Evolutionary conservation across 2,888 invertebrate species (phyloP).

Genomic region (Brenthis hecate): DNA sequence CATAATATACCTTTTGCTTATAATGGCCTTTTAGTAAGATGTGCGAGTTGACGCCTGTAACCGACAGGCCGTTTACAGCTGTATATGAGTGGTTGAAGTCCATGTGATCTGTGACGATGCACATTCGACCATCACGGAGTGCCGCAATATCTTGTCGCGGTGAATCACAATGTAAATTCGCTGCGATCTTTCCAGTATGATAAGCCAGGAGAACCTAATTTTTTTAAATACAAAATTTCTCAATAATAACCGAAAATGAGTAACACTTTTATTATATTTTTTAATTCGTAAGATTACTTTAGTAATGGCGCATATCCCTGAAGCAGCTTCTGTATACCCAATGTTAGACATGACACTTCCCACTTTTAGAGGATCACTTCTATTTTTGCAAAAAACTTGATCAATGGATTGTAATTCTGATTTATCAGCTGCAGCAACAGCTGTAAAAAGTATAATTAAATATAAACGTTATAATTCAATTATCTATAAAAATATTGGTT

Average conservation of each 20-base stretch:
- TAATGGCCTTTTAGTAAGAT: conserved; percentile 59
- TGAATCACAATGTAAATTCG: conserved; percentile 86
- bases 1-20: conserved; percentile 56
- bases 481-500: not conserved
- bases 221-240: conserved; percentile 40
- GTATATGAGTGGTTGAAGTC: conserved; percentile 77
- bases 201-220: conserved; percentile 82
- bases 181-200: conserved; percentile 85
- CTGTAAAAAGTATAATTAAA: conserved; percentile 44
- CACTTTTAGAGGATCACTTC: conserved; percentile 82
- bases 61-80: conserved; percentile 61
- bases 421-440: conserved; percentile 83
- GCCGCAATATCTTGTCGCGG: conserved; percentile 80
- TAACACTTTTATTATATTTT: no score
- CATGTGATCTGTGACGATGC: conserved; percentile 82
- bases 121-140: conserved; percentile 75
- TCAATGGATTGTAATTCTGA: conserved; percentile 85
- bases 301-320: conserved; percentile 80
- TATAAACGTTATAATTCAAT: no score
- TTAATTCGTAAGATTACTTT: conserved; percentile 64
- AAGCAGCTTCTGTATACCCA: conserved; percentile 69
- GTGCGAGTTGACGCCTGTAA: conserved; percentile 63
- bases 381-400: conserved; percentile 78
- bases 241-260: not conserved
- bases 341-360: conserved; percentile 78